phyloP scores from a whole-genome alignment of 2,113 vertebrate species.

The Chunga burmeisteri region DNA sequence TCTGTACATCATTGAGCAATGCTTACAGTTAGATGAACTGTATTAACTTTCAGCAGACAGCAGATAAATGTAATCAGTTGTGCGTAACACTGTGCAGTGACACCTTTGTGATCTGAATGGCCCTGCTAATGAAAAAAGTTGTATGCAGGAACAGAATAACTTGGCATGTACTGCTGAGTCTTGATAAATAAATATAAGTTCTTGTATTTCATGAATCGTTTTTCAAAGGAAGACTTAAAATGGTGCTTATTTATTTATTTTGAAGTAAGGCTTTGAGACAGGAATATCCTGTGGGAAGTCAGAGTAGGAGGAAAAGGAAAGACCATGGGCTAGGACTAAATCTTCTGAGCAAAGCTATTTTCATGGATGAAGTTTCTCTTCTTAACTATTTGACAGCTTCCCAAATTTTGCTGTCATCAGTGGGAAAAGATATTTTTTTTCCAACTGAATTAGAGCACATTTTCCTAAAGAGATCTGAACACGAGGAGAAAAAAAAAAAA shows the following conservation, averaged over 20 bases:
- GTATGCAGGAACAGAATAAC: not conserved
- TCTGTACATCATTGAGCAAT: not conserved
- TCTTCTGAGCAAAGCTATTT: not conserved
- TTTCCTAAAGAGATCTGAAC: not conserved
- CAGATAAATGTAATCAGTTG: not conserved
- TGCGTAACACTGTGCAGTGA: not conserved
- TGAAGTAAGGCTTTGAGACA: not conserved
- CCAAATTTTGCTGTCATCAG: not conserved
- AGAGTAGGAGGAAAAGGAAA: not conserved
- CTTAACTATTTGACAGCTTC: not conserved
- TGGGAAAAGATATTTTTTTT: not conserved
- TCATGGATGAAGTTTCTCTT: not conserved
- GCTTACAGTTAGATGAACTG: not conserved
- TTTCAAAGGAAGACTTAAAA: not conserved
- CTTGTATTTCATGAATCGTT: not conserved
- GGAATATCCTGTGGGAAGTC: not conserved
- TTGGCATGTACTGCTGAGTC: not conserved
- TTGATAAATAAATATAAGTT: not conserved
- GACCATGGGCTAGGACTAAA: not conserved
- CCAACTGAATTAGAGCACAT: not conserved
- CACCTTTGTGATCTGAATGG: not conserved
- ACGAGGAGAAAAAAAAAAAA: not conserved
- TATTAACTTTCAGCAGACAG: not conserved
- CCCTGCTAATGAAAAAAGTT: not conserved
- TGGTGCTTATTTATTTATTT: not conserved